phyloP scores from a whole-genome alignment of 2,113 vertebrate species.

The Corythaixoides concolor region DNA sequence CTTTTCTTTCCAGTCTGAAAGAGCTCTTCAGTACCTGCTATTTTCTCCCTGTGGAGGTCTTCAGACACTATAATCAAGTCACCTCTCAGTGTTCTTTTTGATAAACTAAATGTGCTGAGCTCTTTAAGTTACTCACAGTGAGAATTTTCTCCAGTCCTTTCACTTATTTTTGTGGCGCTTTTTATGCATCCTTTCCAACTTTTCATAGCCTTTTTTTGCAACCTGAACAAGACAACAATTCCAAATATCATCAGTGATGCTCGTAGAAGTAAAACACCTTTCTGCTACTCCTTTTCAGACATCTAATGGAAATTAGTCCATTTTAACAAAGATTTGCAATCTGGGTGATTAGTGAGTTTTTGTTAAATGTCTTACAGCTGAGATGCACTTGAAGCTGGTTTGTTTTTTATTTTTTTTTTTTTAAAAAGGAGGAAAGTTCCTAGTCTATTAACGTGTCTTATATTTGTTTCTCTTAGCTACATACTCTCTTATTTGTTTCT shows the following conservation, averaged over 20 bases:
- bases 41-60: slow-evolving; percentile 7
- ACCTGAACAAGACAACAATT: not conserved
- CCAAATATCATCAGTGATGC: not conserved
- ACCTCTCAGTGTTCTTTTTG: not conserved
- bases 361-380: not conserved
- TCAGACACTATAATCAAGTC: slow-evolving; percentile 27
- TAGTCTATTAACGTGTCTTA: not conserved
- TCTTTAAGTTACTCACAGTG: not conserved
- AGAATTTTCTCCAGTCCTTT: not conserved
- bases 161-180: not conserved
- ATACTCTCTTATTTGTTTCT: not conserved
- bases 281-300: not conserved
- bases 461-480: not conserved
- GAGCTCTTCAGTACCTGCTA: not conserved
- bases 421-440: not conserved
- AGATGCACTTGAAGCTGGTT: not conserved
- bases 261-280: rapidly evolving
- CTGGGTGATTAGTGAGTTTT: not conserved
- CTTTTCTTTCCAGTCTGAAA: not conserved
- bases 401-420: not conserved
- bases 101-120: not conserved
- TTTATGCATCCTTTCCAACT: not conserved
- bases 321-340: not conserved
- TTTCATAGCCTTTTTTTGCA: not conserved
- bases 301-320: not conserved